phyloP scores from a whole-genome alignment of 2,797 vertebrate genomes.

The Agapornis canus region DNA sequence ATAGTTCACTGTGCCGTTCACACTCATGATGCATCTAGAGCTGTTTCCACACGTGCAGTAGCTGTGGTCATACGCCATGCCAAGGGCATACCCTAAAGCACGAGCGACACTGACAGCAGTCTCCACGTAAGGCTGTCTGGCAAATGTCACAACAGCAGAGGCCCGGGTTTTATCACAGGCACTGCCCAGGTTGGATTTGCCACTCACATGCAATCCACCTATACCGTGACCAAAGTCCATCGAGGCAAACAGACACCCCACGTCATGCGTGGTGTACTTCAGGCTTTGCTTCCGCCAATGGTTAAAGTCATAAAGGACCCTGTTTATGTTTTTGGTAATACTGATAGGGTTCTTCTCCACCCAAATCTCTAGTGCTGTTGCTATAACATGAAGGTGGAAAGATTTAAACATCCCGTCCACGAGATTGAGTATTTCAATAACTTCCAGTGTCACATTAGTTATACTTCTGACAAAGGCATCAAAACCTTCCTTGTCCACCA shows the following conservation, averaged over 20 bases:
- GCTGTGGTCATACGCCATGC: neutral
- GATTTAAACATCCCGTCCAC: conserved; percentile 42
- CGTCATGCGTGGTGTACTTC: neutral
- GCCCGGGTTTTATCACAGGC: neutral
- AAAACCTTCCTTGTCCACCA: conserved; percentile 40
- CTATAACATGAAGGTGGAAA: neutral
- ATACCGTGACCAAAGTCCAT: neutral
- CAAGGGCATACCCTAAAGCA: conserved; percentile 49
- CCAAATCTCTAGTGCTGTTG: conserved; percentile 62
- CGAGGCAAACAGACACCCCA: neutral
- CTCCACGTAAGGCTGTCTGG: neutral
- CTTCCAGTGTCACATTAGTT: neutral
- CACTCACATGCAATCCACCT: rapidly evolving
- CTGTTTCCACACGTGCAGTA: neutral
- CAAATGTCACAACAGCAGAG: neutral
- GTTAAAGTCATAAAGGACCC: neutral
- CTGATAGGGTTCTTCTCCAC: neutral
- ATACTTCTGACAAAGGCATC: neutral
- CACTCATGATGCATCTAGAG: conserved; percentile 26
- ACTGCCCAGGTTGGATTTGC: neutral
- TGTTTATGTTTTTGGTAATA: neutral
- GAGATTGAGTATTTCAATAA: conserved; percentile 2
- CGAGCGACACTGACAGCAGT: neutral
- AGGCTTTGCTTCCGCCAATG: neutral
- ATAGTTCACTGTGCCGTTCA: neutral